Evolutionary conservation across 2,797 vertebrate genomes (phyloP).

Genomic region (Thalassophryne amazonica): DNA sequence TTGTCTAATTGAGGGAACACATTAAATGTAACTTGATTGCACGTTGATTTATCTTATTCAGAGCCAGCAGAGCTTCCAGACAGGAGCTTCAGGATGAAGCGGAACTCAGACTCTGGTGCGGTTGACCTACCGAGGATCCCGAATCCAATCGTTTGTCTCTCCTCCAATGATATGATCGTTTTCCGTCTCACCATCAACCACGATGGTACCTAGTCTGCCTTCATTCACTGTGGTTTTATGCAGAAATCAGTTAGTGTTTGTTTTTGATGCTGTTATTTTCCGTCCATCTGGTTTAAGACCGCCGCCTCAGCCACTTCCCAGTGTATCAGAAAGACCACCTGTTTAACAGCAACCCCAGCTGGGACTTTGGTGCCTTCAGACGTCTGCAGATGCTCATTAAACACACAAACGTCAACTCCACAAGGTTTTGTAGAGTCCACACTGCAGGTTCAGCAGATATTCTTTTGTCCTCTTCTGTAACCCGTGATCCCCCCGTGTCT

Average conservation of each 20-base stretch:
- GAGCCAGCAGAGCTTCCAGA: conserved; percentile 50
- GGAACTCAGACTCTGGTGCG: conserved; percentile 22
- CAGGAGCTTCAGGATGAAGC: conserved; percentile 40
- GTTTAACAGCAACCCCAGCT: conserved; percentile 88
- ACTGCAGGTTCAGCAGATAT: neutral
- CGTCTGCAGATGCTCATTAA: conserved; percentile 82
- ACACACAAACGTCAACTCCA: conserved; percentile 84
- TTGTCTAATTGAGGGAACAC: neutral
- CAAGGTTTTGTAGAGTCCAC: conserved; percentile 67
- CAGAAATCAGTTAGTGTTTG: neutral
- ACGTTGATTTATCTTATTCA: conserved; percentile 9
- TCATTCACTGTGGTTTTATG: neutral
- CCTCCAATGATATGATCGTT: conserved; percentile 82
- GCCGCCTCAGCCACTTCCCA: conserved; percentile 86
- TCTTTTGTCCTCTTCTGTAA: neutral
- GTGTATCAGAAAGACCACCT: conserved; percentile 92
- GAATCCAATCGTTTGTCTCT: conserved; percentile 87
- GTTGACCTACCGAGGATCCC: conserved; percentile 74
- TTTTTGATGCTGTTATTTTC: neutral
- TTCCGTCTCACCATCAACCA: conserved; percentile 85
- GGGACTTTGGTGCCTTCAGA: conserved; percentile 91
- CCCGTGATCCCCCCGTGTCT: neutral
- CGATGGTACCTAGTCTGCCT: conserved; percentile 52
- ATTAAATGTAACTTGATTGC: neutral
- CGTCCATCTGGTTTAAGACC: conserved; percentile 66